Base-by-base conservation (phyloP, 2,797 vertebrate species). In the Molothrus ater region DNA sequence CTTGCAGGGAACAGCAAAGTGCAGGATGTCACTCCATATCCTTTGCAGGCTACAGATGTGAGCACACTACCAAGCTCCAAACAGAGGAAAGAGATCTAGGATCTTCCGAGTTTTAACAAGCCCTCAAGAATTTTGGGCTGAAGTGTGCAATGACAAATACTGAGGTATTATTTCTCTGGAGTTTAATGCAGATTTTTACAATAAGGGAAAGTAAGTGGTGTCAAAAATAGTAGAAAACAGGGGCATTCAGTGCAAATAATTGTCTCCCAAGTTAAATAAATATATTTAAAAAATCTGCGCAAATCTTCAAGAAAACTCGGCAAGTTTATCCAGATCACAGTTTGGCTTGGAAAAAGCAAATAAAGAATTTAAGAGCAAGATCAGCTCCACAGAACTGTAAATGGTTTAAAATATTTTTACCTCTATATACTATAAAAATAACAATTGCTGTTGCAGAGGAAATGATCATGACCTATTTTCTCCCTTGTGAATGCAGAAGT, bases 221-320 rank as follows among this genome's bases (percentile, higher is more conserved):
- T 40, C 28, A 83, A 95, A 88, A 26, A 7, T 36, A 40, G 40
- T 32, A 72, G 72, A 51, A 95, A 79, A 68, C 31, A 50, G 56
- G 10, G 31, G 6, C 63, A 70, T 80, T 95, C 79, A 28, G 34
- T 80, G 53, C 24, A 75, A 79, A 21, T 38, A 70, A 82, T 79
- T 38, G 45, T 76, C 83, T 95, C 53, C 31, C 11, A 80, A 88
- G 22, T 72, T 76, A 93, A 96, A 90, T 7, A 64, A 28, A 57
- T 22, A 2, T 18, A 53, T 65, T 93, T 63, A 11, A 61, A 72
- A 95, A 75, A 85, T 57, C 20, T 69, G 21, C 18, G 79, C 13
- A 72, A 59, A 92, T 92, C 59, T 96, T 68, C 47, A 93, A 66
- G 86, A 93, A 90, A 92, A 85, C 21, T 66, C 42, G 88, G 56